These are phyloP conservation scores for Oncorhynchus tshawytscha DNA, from an alignment of 2,113 vertebrate species.

Conservation along the genomic window DNA sequence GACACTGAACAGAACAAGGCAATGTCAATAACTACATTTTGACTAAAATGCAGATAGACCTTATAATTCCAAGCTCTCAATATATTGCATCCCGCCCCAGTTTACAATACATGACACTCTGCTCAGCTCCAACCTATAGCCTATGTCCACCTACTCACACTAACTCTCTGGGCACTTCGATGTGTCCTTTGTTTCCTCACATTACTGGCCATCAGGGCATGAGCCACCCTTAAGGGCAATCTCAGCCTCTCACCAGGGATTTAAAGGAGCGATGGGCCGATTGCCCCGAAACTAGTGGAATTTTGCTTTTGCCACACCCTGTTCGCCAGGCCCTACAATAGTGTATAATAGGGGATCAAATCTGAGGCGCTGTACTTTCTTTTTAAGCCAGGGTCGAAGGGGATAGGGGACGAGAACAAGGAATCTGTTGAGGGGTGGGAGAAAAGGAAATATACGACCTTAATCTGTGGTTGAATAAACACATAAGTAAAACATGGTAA, in stretches of 20 bases:
- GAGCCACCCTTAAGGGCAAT: slow-evolving; percentile 35
- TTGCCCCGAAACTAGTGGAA: slow-evolving; percentile 44
- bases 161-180: not conserved
- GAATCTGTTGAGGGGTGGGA: slow-evolving; percentile 7
- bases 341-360: slow-evolving; percentile 43
- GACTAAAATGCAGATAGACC: too few species aligned
- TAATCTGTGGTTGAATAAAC: slow-evolving; percentile 46
- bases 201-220: slow-evolving; percentile 26
- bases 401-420: slow-evolving; percentile 12
- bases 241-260: slow-evolving; percentile 32
- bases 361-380: slow-evolving; percentile 18
- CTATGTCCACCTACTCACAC: not conserved
- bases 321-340: slow-evolving; percentile 15
- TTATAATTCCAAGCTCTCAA: slow-evolving; percentile 2
- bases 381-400: slow-evolving; percentile 39
- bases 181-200: not conserved
- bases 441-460: slow-evolving; percentile 31
- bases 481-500: slow-evolving; percentile 37
- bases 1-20: too few species aligned
- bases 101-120: too few species aligned
- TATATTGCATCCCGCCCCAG: not conserved
- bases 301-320: slow-evolving; percentile 41
- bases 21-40: not conserved
- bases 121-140: not conserved
- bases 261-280: slow-evolving; percentile 47